phyloP scores from a whole-genome alignment of 2,888 invertebrate genomes.

The Gymnocheta viridis region DNA sequence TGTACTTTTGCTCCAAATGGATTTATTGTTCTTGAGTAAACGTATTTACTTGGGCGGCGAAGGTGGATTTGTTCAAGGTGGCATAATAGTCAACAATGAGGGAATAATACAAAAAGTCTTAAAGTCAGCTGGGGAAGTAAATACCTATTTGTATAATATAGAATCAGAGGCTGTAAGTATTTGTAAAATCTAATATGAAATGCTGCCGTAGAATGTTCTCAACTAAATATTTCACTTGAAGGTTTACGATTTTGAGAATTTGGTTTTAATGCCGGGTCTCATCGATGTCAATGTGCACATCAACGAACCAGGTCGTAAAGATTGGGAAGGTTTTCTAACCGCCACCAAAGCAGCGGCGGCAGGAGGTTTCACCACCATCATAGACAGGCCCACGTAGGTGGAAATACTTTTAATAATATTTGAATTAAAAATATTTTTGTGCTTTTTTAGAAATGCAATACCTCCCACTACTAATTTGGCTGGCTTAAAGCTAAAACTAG shows the following conservation, averaged over 20 bases:
- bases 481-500: conserved; percentile 85
- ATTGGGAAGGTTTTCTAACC: conserved; percentile 88
- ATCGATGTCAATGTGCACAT: conserved; percentile 89
- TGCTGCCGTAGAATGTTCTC: too few relatives aligned
- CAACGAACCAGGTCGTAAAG: conserved; percentile 88
- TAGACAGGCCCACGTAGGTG: conserved; percentile 87
- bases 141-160: conserved; percentile 82
- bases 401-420: too few relatives aligned
- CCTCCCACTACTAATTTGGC: conserved; percentile 87
- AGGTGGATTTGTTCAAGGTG: conserved; percentile 84
- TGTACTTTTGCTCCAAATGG: conserved; percentile 74
- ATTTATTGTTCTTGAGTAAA: conserved; percentile 80
- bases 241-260: conserved; percentile 83
- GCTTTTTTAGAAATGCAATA: conserved; percentile 85
- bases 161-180: conserved; percentile 83
- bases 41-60: conserved; percentile 83
- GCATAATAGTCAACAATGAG: conserved; percentile 84
- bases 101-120: conserved; percentile 84
- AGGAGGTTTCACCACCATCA: conserved; percentile 88
- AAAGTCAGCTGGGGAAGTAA: conserved; percentile 82
- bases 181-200: too few relatives aligned
- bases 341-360: conserved; percentile 89
- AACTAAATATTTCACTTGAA: conserved; percentile 58
- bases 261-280: conserved; percentile 86
- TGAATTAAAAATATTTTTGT: background rate